phyloP scores from a whole-genome alignment of 1,140 invertebrate genomes.

The Oncopodura yosiiana region DNA sequence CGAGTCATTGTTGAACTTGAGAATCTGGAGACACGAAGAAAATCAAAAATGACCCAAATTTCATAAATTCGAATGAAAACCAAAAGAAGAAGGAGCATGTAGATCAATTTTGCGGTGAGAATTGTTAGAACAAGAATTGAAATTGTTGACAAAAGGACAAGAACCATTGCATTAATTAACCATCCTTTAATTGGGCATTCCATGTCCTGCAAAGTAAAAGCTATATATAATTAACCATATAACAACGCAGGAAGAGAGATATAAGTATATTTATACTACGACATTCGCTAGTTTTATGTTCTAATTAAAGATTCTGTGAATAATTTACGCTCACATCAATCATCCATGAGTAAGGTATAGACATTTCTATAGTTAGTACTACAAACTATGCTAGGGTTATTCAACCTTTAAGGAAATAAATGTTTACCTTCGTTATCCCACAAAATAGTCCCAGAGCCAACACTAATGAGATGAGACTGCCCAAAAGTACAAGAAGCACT shows the following conservation, averaged over 20 bases:
- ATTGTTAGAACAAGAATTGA: slow-evolving; percentile 25
- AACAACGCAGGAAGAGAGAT: background rate
- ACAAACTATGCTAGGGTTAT: background rate
- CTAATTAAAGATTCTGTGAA: background rate
- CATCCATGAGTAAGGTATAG: background rate
- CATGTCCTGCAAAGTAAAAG: slow-evolving; percentile 19
- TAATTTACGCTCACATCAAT: background rate
- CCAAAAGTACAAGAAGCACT: slow-evolving; percentile 23
- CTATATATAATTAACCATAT: background rate
- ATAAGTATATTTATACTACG: background rate
- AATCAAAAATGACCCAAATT: slow-evolving; percentile 35
- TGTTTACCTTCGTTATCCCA: slow-evolving; percentile 28
- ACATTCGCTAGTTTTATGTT: background rate
- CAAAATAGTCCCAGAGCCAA: slow-evolving; percentile 29
- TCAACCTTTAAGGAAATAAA: background rate
- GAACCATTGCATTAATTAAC: slow-evolving; percentile 28
- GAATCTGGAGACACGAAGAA: slow-evolving; percentile 22
- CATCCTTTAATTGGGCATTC: slow-evolving; percentile 33
- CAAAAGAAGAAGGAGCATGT: slow-evolving; percentile 19
- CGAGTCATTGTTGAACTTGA: slow-evolving; percentile 16
- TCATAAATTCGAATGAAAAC: slow-evolving; percentile 30
- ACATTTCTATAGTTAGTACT: background rate
- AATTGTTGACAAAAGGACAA: slow-evolving; percentile 25
- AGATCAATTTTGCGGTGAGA: slow-evolving; percentile 17
- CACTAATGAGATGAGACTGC: slow-evolving; percentile 21